Evolutionary conservation across 2,113 vertebrate species (phyloP), one percentile per base, ranked within the genome.

Genomic region (Phalacrocorax aristotelis): DNA sequence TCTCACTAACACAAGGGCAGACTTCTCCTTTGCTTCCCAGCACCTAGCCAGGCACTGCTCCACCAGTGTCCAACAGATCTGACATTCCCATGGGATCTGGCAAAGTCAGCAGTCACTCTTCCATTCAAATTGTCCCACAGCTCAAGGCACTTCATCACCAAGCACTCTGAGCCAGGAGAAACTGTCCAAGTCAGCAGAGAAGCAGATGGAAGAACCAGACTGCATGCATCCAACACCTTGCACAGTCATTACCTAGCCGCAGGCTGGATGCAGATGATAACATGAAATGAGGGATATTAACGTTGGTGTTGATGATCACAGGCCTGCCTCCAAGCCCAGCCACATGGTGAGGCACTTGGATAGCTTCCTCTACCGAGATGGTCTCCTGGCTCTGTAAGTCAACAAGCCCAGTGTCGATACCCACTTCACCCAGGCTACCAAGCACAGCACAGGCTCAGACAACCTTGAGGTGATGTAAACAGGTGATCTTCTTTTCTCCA

Each of bases 181-280:
- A 14, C 46, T 3, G 5, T 64, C 72, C 77, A 64, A 69, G 81
- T 32, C 42, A 40, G 52, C 71, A 55, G 87, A 89, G 93, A 20
- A 92, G 93, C 85, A 95, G 89, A 90, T 80, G 76, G 89, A 86
- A 60, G 38, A 92, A 77, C 71, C 71, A 69, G 89, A 61, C 8
- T 90, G 61, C 42, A 13, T 13, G 32, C 57, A 42, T 58, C 29
- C 79, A 74, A 8, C 48, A 51, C 57, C 76, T 58, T 48, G 57
- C 52, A 21, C 3, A 14, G 46, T 82, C 69, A 54, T 68, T 85
- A 36, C 70, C 88, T 52, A 46, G 32, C 70, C 75, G 34, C 4
- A 4, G 66, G 42, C 62, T 60, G 49, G 57, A 17, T 83, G 79
- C 62, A 60, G 83, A 38, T 62, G 52, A 36, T 27, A 23, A 20